These are phyloP conservation scores for Calameuta idolon DNA, from an alignment of 2,888 invertebrate genomes.

Conservation along the genomic window DNA sequence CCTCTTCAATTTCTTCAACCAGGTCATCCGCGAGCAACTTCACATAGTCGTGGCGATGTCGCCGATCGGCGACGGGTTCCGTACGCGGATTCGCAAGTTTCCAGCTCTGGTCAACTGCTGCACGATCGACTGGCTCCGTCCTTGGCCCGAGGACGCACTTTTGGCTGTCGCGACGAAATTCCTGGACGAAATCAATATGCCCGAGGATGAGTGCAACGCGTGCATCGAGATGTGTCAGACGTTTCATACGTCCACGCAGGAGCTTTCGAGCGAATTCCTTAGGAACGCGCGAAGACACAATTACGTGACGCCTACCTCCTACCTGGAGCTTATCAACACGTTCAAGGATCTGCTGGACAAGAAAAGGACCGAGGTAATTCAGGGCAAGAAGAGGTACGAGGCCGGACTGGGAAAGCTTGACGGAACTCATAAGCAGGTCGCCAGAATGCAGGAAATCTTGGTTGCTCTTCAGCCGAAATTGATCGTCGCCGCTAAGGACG, in stretches of 20 bases:
- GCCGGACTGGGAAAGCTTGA: slow-evolving; percentile 89
- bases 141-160: slow-evolving; percentile 95
- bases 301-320: slow-evolving; percentile 95
- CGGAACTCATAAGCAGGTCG: slow-evolving; percentile 84
- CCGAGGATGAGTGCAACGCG: slow-evolving; percentile 77
- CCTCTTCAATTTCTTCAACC: slow-evolving; percentile 90
- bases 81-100: slow-evolving; percentile 87
- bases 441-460: slow-evolving; percentile 85
- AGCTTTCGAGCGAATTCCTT: slow-evolving; percentile 76
- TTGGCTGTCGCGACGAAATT: slow-evolving; percentile 86
- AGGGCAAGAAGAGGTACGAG: slow-evolving; percentile 81
- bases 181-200: slow-evolving; percentile 82
- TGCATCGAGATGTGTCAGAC: slow-evolving; percentile 91
- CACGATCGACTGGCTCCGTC: slow-evolving; percentile 96
- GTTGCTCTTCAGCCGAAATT: slow-evolving; percentile 89
- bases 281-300: slow-evolving; percentile 79
- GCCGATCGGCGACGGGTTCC: slow-evolving; percentile 87
- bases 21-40: slow-evolving; percentile 88
- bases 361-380: slow-evolving; percentile 78
- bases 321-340: slow-evolving; percentile 89
- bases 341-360: slow-evolving; percentile 83
- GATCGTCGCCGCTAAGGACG: slow-evolving; percentile 87
- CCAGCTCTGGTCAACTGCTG: slow-evolving; percentile 95
- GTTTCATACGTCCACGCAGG: slow-evolving; percentile 88
- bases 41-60: slow-evolving; percentile 93